These are phyloP conservation scores for Gonioctena quinquepunctata DNA, from an alignment of 1,140 invertebrate species.

Conservation along the genomic window DNA sequence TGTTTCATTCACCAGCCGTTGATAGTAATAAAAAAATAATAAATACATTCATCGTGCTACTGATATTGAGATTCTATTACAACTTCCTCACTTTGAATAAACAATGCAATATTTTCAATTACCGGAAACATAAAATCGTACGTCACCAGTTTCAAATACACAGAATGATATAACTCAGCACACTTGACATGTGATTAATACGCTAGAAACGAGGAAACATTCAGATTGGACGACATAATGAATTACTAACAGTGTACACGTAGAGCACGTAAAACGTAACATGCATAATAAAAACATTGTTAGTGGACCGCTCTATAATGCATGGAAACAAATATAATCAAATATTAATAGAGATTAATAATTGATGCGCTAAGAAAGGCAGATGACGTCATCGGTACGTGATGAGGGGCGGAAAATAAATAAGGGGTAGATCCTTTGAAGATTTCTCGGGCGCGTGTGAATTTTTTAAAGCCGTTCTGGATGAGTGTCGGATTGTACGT, in stretches of 20 bases:
- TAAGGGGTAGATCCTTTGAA: slow-evolving; percentile 25
- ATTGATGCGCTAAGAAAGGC: slow-evolving; percentile 34
- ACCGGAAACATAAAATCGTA: no score
- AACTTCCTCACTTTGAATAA: no score
- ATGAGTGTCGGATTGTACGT: not conserved
- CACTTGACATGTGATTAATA: slow-evolving; percentile 16
- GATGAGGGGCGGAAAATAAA: slow-evolving; percentile 24
- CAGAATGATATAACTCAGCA: no score
- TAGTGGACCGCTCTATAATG: slow-evolving; percentile 39
- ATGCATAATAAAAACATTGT: slow-evolving; percentile 45
- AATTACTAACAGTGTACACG: slow-evolving; percentile 23
- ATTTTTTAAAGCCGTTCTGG: slow-evolving; percentile 9
- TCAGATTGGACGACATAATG: slow-evolving; percentile 23
- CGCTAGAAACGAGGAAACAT: slow-evolving; percentile 11
- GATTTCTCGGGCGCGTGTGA: slow-evolving; percentile 13
- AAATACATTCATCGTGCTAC: no score
- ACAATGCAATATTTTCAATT: no score
- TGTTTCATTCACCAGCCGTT: no score
- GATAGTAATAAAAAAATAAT: no score
- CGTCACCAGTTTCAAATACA: no score
- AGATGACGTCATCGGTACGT: slow-evolving; percentile 33
- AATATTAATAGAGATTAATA: slow-evolving; percentile 41
- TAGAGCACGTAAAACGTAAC: slow-evolving; percentile 17
- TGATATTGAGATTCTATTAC: no score
- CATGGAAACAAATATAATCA: slow-evolving; percentile 40